Base-by-base conservation (phyloP, 2,797 vertebrate genomes). In the Rachycentron canadum region DNA sequence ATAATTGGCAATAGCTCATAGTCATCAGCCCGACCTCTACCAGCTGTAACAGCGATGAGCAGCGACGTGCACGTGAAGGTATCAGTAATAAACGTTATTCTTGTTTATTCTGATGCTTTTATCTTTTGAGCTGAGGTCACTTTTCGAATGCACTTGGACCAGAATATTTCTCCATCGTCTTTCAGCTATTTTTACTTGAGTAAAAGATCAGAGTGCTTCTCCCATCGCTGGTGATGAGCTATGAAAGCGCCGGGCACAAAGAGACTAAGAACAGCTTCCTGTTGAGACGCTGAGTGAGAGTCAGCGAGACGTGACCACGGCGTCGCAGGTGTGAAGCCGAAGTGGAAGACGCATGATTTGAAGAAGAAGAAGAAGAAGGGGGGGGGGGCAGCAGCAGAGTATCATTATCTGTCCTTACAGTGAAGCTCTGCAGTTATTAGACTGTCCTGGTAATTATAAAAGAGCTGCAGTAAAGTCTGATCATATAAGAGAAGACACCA, bases 401-500 rank as follows among this genome's bases (percentile, higher is more conserved):
- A 23, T 67, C 55, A 63, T 68, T 23, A 62, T 19, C 32, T 56
- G 47, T 78, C 69, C 43, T 80, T 57, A 25, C 52, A 38, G 57
- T 32, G 69, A 69, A 57, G 73, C 68, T 41, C 45, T 36, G 63
- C 80, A 57, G 76, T 55, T 72, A 78, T 43, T 47, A 66, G 64
- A 23, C 34, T 3, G 30, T 25, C 59, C 47, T 4, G 36, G 57
- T 84, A 59, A 73, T 86, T 83, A 84, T 11, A 41, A 53, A 74
- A 73, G 77, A 82, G 50, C 79, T 36, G 72, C 78, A 57, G 75
- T 34, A 28, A 57, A 74, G 25, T 41, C 59, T 73, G 77, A 83
- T 82, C 67, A 72, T 73, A 70, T 11, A n/a, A 68, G 61, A 47
- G 63, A 57, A 66, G 82, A 88, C 81, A 41, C 52, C 73, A 75